Base-by-base conservation (phyloP, 2,113 vertebrate genomes). In the Pollachius pollachius region DNA sequence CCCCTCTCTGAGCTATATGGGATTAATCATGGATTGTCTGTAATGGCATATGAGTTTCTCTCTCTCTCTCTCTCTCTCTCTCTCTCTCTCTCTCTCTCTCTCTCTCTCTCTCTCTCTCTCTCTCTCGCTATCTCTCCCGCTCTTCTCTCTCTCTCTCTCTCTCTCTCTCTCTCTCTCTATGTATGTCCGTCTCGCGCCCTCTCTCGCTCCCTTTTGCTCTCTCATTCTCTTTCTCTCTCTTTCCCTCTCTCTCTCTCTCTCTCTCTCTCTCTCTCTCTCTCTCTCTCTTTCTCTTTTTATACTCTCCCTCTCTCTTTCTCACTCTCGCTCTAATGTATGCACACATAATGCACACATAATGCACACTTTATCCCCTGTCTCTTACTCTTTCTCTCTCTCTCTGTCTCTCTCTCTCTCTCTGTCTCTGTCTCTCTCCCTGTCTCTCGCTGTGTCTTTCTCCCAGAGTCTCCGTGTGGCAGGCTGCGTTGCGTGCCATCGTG, bases 1-100 rank as follows among this genome's bases (percentile, higher is more conserved):
- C 82, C 89, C 89, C 91, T 84, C 67, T 88, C 71, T 34, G 82
- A 87, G 86, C 80, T 92, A 88, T 90, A 90, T 91, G 54, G 54
- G 54, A 48, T 92, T 92, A 93, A 92, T 89, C 84, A 81, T 78
- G 77, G 85, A 88, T 77, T 84, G 65, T 69, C 64, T 69, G 2
- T 11, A 89, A 88, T 66, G 76, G 78, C 77, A 86, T 69, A 62
- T 67, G 72, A 77, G 60, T 19, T 11, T 37, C 65, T 34, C 87
- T 87, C 82, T 37, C 25, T 15, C 3, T 21, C 73, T 30, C 18
- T 34, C 61, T n/a, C 48, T 65, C 19, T 68, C 25, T 13, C 41
- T 7, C 41, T 5, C 41, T 48, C 41, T 48, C 37, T 37, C 34
- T 37, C 34, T 37, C 37, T 41, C 37, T 41, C 34, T 41, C 37